phyloP scores from a whole-genome alignment of 2,888 invertebrate genomes.

The Hydroisotoma schaefferi region DNA sequence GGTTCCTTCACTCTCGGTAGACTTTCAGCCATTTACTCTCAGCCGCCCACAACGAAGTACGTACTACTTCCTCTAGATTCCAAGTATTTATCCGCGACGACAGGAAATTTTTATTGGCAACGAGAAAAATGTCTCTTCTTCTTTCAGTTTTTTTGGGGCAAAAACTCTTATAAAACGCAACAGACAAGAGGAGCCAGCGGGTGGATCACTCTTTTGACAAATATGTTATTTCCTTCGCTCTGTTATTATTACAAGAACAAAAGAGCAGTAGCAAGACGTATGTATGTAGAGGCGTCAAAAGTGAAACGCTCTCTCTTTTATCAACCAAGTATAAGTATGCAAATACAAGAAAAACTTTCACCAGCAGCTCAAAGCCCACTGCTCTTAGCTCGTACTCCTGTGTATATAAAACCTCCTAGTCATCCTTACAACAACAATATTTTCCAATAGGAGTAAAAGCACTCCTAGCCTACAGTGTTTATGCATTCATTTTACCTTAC shows the following conservation, averaged over 20 bases:
- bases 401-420: no score
- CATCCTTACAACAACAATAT: no score
- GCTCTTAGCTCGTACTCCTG: no score
- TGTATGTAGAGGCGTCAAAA: constrained; percentile 9
- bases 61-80: no score
- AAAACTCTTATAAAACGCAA: neutral
- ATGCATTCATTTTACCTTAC: no score
- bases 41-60: no score
- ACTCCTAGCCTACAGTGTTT: no score
- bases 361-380: no score
- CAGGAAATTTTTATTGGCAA: constrained; percentile 9
- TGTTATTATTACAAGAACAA: constrained; percentile 13
- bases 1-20: no score
- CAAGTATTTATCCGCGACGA: neutral
- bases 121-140: constrained; percentile 7
- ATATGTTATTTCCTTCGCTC: constrained; percentile 5
- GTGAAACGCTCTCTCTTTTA: constrained; percentile 3
- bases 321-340: constrained; percentile 9
- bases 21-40: no score
- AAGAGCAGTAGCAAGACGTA: constrained; percentile 1
- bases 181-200: neutral
- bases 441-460: no score
- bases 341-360: constrained; percentile 9
- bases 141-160: no score
- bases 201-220: constrained; percentile 7